Evolutionary conservation across 1,140 invertebrate species (phyloP), one percentile per base, ranked within the genome.

Genomic region (Drosophila quadrilineata): DNA sequence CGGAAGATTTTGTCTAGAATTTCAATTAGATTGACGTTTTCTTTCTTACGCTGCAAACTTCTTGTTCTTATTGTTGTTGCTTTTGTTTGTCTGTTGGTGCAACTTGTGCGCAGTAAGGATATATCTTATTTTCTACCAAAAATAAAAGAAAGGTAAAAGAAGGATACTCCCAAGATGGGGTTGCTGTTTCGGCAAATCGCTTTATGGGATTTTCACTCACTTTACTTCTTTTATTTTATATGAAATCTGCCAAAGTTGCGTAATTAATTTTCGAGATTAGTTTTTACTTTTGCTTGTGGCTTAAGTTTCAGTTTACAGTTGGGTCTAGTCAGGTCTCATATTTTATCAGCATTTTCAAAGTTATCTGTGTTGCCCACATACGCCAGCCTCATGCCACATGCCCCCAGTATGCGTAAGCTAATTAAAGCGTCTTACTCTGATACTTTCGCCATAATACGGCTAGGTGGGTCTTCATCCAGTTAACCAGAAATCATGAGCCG

Each of bases 1-100:
- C 80, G 65, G 80, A 82, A 86, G 84, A 87, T 87, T 87, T 86
- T 79, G 84, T 87, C 84, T 86, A 87, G 80, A 87, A 87, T 87
- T 87, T 87, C 84, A 87, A 87, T 87, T 87, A 86, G 84, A 82
- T 87, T 86, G 75, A 82, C 76, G 62, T 69, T 79, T 71, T 71
- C 57, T 53, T 45, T 19, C n/a, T n/a, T n/a, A n/a, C n/a, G n/a
- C n/a, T n/a, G n/a, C n/a, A n/a, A n/a, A n/a, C n/a, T n/a, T n/a
- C n/a, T n/a, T n/a, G n/a, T n/a, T n/a, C n/a, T n/a, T n/a, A n/a
- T n/a, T n/a, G n/a, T n/a, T 50, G 43, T 31, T 16, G 52, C 29
- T 41, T 68, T 56, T 63, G 26, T 9, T 31, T 16, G 10, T 41
- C 40, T 38, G 22, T 12, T 40, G 33, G 21, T 26, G 40, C 40